Base-by-base conservation (phyloP, 1,140 invertebrate genomes). In the Ceratina calcarata region DNA sequence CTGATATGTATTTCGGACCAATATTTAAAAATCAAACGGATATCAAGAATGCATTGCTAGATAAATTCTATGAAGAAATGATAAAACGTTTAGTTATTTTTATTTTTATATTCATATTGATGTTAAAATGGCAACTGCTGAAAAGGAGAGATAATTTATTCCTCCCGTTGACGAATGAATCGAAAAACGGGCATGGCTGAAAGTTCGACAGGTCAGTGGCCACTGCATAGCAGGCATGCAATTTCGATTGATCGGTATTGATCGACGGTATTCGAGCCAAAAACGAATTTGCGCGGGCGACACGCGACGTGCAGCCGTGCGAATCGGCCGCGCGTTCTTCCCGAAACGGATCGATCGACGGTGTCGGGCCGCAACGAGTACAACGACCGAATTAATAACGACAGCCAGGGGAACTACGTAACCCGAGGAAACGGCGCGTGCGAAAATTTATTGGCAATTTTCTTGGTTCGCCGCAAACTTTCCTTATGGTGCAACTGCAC, bases 361-460 rank as follows among this genome's bases (percentile, higher is more conserved):
- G 22, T 49, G 24, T 13, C 16, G 72, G 22, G 20, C n/a, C n/a
- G 55, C 16, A 51, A 51, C 77, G 22, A 45, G 68, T 64, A 78
- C 68, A 78, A 80, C 70, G 69, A 73, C 77, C 69, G 78, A 80
- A 74, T 78, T 71, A 78, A 78, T 78, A 78, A 70, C 66, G 57
- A 70, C 22, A 60, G 57, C 57, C 18, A 24, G 32, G 16, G 37
- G 15, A 57, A 18, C 55, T 20, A 60, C 65, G 65, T 60, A 77
- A 68, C 65, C 67, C 68, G 67, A 72, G 66, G 76, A 65, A 73
- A 69, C 77, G 58, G 60, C 58, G 61, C 77, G 61, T 62, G 49
- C 77, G 77, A 73, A 73, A 78, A 78, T 78, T 73, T 72, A 78
- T 78, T 65, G 69, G 51, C 75, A 77, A 70, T 77, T 77, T 77